phyloP scores from a whole-genome alignment of 2,113 vertebrate genomes.

The Ictalurus furcatus region DNA sequence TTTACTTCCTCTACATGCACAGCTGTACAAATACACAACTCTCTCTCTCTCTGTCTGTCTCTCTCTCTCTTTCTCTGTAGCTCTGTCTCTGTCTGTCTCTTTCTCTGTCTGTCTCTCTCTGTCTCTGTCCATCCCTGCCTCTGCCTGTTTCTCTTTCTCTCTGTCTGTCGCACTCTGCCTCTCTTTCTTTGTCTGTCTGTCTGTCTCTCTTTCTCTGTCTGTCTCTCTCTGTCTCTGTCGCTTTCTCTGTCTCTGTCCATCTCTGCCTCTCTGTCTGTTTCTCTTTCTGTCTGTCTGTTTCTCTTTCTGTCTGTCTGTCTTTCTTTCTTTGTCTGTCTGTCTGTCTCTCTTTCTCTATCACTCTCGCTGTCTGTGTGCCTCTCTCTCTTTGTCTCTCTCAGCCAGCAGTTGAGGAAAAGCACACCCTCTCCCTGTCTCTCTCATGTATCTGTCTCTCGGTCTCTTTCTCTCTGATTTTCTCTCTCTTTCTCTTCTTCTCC shows the following conservation, averaged over 20 bases:
- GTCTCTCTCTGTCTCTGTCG: not conserved
- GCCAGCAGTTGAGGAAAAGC: too few species aligned
- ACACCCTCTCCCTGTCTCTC: not conserved
- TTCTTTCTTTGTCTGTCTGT: too few species aligned
- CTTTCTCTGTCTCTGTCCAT: not conserved
- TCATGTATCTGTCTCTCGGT: not conserved
- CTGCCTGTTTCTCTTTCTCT: not conserved
- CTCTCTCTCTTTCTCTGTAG: not conserved
- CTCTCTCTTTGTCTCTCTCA: too few species aligned
- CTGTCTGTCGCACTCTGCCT: not conserved
- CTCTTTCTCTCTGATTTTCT: not conserved
- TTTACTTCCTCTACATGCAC: not conserved
- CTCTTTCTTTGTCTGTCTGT: not conserved
- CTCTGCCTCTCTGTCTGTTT: not conserved
- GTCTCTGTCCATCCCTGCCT: too few species aligned
- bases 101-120: not conserved
- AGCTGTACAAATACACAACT: conserved; percentile 28
- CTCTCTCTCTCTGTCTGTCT: not conserved
- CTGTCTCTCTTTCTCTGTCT: not conserved
- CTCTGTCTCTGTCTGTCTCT: not conserved
- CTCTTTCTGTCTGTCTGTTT: not conserved
- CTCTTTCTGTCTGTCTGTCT: not conserved
- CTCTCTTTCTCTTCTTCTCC: too few species aligned
- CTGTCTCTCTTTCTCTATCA: too few species aligned
- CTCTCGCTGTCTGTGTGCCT: too few species aligned